These are phyloP conservation scores for Neoarius graeffei DNA, from an alignment of 2,113 vertebrate genomes.

Conservation along the genomic window DNA sequence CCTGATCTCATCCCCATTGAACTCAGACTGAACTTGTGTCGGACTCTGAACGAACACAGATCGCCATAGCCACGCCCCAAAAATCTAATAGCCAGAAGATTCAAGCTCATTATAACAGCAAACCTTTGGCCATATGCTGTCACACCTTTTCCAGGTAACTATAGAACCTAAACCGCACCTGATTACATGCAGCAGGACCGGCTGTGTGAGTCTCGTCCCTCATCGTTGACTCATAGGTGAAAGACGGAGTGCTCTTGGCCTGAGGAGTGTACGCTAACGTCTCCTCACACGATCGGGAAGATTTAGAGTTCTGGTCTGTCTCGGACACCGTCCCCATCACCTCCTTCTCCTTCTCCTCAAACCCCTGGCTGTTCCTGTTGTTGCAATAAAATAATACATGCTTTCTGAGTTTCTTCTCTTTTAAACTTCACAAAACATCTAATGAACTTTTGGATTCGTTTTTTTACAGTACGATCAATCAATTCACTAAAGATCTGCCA, in stretches of 20 bases:
- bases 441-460: neutral
- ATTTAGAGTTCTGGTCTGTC: neutral
- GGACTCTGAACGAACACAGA: neutral
- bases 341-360: slow-evolving; percentile 47
- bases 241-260: neutral
- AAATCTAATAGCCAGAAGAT: neutral
- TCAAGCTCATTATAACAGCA: neutral
- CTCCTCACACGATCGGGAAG: slow-evolving; percentile 10
- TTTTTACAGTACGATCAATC: neutral
- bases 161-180: slow-evolving; percentile 16
- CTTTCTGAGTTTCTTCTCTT: neutral
- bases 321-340: slow-evolving; percentile 40
- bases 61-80: neutral
- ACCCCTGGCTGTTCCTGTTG: slow-evolving; percentile 61
- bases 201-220: neutral
- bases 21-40: too few species aligned
- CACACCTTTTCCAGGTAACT: neutral
- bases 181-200: neutral
- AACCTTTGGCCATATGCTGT: neutral
- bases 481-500: neutral
- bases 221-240: neutral
- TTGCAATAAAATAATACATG: neutral
- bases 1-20: too few species aligned
- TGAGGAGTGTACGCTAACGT: slow-evolving; percentile 15
- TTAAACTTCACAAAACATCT: neutral